These are phyloP conservation scores for Coryphaenoides rupestris DNA, from an alignment of 2,113 vertebrate species.

Conservation along the genomic window DNA sequence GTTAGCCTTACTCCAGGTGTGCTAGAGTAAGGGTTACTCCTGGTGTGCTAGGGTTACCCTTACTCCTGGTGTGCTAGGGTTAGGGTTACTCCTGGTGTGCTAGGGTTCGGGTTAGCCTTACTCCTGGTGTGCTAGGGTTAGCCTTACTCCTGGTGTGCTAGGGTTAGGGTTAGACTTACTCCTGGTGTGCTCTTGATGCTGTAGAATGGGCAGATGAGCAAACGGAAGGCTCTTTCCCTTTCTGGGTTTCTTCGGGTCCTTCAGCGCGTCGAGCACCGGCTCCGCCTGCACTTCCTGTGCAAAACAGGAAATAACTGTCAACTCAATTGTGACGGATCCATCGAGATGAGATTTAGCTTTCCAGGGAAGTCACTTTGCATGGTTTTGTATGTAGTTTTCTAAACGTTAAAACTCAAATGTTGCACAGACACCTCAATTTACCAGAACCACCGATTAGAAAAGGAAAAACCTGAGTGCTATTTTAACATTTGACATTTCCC, in stretches of 20 bases:
- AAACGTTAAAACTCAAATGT: slow-evolving; percentile 13
- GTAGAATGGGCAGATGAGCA: slow-evolving; percentile 70
- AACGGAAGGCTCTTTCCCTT: slow-evolving; percentile 54
- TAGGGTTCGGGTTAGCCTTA: no score
- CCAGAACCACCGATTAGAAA: neutral
- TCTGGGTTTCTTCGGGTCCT: slow-evolving; percentile 50
- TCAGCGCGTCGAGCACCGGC: slow-evolving; percentile 64
- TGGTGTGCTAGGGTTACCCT: no score
- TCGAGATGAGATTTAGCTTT: neutral
- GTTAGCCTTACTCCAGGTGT: no score
- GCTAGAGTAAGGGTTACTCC: no score
- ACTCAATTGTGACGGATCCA: neutral
- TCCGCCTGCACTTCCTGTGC: slow-evolving; percentile 68
- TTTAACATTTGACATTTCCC: slow-evolving; percentile 23
- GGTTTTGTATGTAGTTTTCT: neutral
- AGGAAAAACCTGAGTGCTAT: slow-evolving; percentile 6
- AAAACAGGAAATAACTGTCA: slow-evolving; percentile 16
- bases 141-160: no score
- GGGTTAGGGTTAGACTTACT: slow-evolving; percentile 56
- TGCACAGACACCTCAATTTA: slow-evolving; percentile 4
- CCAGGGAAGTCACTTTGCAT: neutral
- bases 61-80: no score
- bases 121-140: no score
- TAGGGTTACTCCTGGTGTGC: slow-evolving; percentile 53
- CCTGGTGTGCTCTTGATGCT: slow-evolving; percentile 42